Evolutionary conservation across 1,140 invertebrate genomes (phyloP).

Genomic region (Lepidurus packardi): DNA sequence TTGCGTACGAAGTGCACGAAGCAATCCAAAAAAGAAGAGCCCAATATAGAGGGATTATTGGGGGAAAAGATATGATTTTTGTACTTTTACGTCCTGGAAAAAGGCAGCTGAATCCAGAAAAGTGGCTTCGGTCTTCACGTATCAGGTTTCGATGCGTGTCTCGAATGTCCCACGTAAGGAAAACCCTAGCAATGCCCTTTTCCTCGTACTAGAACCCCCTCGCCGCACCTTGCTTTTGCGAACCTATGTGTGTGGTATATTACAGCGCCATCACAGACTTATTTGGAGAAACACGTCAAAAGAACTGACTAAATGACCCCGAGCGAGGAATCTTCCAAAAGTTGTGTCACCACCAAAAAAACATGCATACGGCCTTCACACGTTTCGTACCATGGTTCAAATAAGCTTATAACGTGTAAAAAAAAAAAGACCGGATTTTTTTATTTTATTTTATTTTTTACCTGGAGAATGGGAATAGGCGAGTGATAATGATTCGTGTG

Average conservation of each 20-base stretch:
- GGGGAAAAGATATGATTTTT: background rate
- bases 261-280: background rate
- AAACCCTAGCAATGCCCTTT: background rate
- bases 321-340: background rate
- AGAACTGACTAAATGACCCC: background rate
- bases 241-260: background rate
- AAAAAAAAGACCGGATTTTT: background rate
- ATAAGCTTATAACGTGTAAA: background rate
- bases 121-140: background rate
- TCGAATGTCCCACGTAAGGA: background rate
- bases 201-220: background rate
- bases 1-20: background rate
- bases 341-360: background rate
- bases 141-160: background rate
- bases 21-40: background rate
- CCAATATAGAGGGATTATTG: background rate
- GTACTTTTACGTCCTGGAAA: background rate
- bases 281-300: background rate
- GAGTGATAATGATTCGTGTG: background rate
- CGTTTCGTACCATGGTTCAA: background rate
- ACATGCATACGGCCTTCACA: background rate
- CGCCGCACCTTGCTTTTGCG: background rate
- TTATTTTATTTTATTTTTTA: background rate
- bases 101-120: conserved; percentile 6
- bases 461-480: background rate